These are phyloP conservation scores for Eurois occulta DNA, from an alignment of 2,888 invertebrate species.

Conservation along the genomic window DNA sequence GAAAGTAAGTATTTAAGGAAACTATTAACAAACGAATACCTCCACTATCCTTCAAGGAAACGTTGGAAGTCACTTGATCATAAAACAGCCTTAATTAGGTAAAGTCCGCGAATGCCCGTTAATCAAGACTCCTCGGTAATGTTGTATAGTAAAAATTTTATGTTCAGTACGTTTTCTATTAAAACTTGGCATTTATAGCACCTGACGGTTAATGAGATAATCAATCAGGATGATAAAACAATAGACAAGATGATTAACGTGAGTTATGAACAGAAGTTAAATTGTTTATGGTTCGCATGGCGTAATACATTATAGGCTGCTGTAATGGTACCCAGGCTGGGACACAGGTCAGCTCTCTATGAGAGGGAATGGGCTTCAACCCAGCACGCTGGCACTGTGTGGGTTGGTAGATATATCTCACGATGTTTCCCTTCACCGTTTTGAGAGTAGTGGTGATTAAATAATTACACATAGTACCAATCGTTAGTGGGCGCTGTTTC, in stretches of 20 bases:
- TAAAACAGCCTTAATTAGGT: constrained; percentile 65
- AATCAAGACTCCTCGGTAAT: constrained; percentile 58
- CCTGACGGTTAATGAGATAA: constrained; percentile 42
- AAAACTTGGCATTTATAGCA: constrained; percentile 62
- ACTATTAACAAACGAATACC: constrained; percentile 39
- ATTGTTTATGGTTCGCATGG: background rate
- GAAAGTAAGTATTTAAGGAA: constrained; percentile 29
- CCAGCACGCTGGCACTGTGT: background rate
- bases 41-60: constrained; percentile 36
- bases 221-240: constrained; percentile 46
- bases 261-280: background rate
- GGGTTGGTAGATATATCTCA: background rate
- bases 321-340: background rate
- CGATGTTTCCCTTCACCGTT: background rate
- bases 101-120: constrained; percentile 54
- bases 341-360: background rate
- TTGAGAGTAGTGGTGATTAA: background rate
- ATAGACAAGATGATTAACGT: constrained; percentile 22
- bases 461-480: background rate
- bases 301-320: background rate
- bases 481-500: background rate
- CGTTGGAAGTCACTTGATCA: constrained; percentile 55
- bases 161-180: constrained; percentile 65
- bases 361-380: background rate
- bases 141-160: constrained; percentile 62